These are phyloP conservation scores for Melieria crassipennis DNA, from an alignment of 2,888 invertebrate species.

Conservation along the genomic window DNA sequence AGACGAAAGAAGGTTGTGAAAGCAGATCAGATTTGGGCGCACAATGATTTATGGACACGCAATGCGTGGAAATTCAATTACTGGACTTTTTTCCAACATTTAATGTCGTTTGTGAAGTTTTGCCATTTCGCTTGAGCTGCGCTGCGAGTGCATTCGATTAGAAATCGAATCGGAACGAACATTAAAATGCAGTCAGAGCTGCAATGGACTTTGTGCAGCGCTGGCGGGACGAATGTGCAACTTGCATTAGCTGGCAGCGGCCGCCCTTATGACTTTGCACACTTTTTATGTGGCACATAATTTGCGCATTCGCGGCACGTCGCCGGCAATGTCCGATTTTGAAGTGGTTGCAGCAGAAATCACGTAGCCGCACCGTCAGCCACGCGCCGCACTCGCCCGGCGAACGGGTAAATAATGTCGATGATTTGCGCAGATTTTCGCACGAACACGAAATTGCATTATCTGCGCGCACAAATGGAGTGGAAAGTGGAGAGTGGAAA, in stretches of 20 bases:
- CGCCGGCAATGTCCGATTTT: conserved; percentile 58
- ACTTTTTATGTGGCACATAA: not conserved
- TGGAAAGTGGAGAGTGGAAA: not conserved
- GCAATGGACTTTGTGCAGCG: no score
- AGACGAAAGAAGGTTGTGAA: no score
- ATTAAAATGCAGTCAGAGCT: no score
- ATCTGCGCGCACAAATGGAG: conserved; percentile 19
- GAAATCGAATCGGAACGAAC: no score
- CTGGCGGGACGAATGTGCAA: not conserved
- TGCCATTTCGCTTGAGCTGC: no score
- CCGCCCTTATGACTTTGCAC: not conserved
- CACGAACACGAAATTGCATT: conserved; percentile 30
- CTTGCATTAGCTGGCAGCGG: not conserved
- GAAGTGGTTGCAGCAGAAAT: conserved; percentile 55
- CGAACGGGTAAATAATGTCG: conserved; percentile 32
- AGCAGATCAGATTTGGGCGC: no score
- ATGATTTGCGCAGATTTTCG: conserved; percentile 32
- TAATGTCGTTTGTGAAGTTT: no score
- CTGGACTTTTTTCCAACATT: no score
- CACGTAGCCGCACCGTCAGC: conserved; percentile 46
- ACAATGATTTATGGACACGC: no score
- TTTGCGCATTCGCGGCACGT: conserved; percentile 54
- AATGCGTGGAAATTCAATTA: no score
- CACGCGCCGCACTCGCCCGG: conserved; percentile 17
- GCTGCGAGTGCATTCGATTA: no score